Evolutionary conservation across 2,888 invertebrate genomes (phyloP).

Genomic region (Tortricodes alternella): DNA sequence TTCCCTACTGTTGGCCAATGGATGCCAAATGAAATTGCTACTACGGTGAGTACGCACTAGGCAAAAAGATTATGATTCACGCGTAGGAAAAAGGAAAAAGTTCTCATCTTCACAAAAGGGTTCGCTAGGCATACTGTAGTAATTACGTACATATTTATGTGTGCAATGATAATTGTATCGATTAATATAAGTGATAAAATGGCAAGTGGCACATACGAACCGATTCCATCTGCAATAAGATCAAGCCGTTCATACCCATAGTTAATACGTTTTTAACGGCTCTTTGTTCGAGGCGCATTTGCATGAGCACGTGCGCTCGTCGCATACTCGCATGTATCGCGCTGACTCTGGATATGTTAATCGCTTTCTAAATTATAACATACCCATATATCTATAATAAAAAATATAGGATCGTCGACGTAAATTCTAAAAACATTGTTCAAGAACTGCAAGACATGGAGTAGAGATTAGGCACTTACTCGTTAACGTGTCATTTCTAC

Average conservation of each 20-base stretch:
- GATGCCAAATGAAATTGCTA: too few relatives aligned
- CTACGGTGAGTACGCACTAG: slow-evolving; percentile 12
- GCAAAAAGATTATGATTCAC: slow-evolving; percentile 16
- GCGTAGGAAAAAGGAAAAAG: too few relatives aligned
- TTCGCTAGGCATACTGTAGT: too few relatives aligned
- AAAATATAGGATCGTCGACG: slow-evolving; percentile 22
- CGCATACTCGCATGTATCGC: slow-evolving; percentile 2
- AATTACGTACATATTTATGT: neutral
- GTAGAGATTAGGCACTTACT: too few relatives aligned
- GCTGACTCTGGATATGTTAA: slow-evolving; percentile 41
- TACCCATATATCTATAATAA: slow-evolving; percentile 2
- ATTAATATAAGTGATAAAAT: slow-evolving; percentile 35
- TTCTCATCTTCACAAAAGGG: too few relatives aligned
- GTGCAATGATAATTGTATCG: slow-evolving; percentile 26
- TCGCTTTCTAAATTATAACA: slow-evolving; percentile 44
- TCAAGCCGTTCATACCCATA: slow-evolving; percentile 49
- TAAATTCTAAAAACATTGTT: neutral
- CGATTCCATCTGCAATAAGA: slow-evolving; percentile 51
- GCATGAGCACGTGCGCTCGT: slow-evolving; percentile 52
- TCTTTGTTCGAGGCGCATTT: slow-evolving; percentile 57
- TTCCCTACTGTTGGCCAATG: too few relatives aligned
- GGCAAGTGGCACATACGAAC: slow-evolving; percentile 37
- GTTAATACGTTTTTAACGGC: slow-evolving; percentile 54
- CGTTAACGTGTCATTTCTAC: too few relatives aligned
- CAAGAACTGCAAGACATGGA: too few relatives aligned